Evolutionary conservation across 1,140 invertebrate species (phyloP), one percentile per base, ranked within the genome.

Genomic region (Conopomorpha cramerella): DNA sequence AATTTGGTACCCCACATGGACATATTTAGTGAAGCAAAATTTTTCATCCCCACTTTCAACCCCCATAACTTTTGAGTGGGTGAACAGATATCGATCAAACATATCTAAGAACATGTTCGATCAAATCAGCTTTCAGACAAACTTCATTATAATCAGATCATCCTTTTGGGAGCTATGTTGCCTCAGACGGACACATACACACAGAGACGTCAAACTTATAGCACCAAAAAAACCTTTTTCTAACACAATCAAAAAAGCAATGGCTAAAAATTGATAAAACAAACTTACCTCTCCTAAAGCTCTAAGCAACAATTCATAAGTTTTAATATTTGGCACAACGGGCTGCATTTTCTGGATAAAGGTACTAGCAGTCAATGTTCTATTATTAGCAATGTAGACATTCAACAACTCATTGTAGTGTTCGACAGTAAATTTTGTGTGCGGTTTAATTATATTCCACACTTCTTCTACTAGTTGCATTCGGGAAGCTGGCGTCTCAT

Each of bases 271-370:
- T 19, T 18, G 11, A 39, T 30, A 25, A 19, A 12, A 29, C n/a
- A 13, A 28, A 36, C 38, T 48, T 50, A 79, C 74, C 58, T 77
- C 74, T 53, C 79, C 84, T 37, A 78, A 53, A 47, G 67, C 59
- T 42, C 57, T 57, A 16, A 83, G 45, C 16, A 83, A 57, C 3
- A 80, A 46, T 41, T 79, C 65, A 63, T 73, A 80, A 19, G 79
- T 82, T 8, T 62, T 54, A 12, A 55, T 49, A 46, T 76, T 72
- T 2, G 79, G 79, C 54, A 74, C 61, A 0, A 55, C 41, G 3
- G 56, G 51, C 11, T 36, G 38, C 72, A 79, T 79, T 37, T 66
- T 43, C 14, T 47, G 28, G 3, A 78, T 53, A 43, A 77, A 78
- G 2, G 41, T 36, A 16, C 51, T 56, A 0, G 49, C 65, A 30